Evolutionary conservation across 2,888 invertebrate species (phyloP).

Genomic region (Aplocera efformata): DNA sequence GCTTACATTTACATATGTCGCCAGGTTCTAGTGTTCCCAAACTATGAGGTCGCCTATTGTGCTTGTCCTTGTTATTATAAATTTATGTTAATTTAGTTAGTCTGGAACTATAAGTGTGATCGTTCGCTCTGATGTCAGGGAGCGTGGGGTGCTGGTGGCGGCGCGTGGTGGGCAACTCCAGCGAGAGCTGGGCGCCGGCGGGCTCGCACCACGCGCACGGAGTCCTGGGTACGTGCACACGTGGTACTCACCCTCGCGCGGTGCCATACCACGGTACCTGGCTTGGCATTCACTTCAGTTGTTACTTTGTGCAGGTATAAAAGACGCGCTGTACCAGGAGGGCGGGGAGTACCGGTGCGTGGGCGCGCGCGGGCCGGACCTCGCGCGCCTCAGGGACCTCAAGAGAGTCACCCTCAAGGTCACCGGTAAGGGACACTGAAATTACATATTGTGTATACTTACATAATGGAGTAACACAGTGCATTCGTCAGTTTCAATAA

Average conservation of each 20-base stretch:
- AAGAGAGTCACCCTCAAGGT: slow-evolving; percentile 66
- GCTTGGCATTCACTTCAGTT: no score
- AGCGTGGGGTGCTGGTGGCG: slow-evolving; percentile 76
- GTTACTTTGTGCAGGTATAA: slow-evolving; percentile 79
- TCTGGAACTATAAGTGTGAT: not conserved
- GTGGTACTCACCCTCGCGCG: no score
- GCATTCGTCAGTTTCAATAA: not conserved
- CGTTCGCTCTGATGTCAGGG: slow-evolving; percentile 38
- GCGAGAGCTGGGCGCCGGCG: slow-evolving; percentile 64
- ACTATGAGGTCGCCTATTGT: no score
- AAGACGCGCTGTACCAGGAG: slow-evolving; percentile 87
- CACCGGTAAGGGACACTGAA: slow-evolving; percentile 63
- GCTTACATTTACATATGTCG: no score
- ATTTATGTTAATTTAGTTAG: no score
- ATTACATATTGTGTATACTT: no score
- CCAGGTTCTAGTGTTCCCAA: no score
- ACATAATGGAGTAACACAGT: no score
- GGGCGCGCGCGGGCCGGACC: slow-evolving; percentile 63
- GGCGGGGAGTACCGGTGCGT: slow-evolving; percentile 89
- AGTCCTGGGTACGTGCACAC: slow-evolving; percentile 57
- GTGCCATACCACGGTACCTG: no score
- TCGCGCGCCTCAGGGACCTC: slow-evolving; percentile 56
- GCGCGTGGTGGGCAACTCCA: slow-evolving; percentile 62
- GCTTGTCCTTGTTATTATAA: no score
- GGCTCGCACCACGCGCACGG: slow-evolving; percentile 71